Base-by-base conservation (phyloP, 2,113 vertebrate genomes). In the Solea solea region DNA sequence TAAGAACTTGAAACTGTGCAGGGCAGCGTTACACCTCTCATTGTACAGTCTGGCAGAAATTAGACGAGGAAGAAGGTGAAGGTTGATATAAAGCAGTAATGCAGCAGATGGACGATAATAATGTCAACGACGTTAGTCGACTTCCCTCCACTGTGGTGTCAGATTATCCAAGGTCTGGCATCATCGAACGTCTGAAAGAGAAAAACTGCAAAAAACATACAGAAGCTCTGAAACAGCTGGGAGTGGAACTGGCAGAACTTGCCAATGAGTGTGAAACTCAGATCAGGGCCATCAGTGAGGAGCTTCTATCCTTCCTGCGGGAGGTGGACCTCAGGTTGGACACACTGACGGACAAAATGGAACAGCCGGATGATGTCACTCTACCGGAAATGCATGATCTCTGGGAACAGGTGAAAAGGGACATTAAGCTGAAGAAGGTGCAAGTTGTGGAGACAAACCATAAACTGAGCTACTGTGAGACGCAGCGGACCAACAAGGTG, bases 191-290 rank as follows among this genome's bases (percentile, higher is more conserved):
- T 0, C 54, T 94, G 59, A 64, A 15, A 0, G 80, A 92, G 6
- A 74, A 8, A 52, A 94, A 88, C 62, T 89, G 3, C 0, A 27
- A 2, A 64, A 69, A 61, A 10, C 95, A 95, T 0, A 11, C 89
- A 0, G 55, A 21, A 0, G 83, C 90, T 0, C 9, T 97, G 55
- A 49, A 9, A 0, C 56, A 78, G 0, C 82, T 98, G 69, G 64
- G 90, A 11, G 51, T 51, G 2, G 93, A 96, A 16, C 89, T 98
- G 2, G 64, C 70, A 0, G 40, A 69, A 7, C 69, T 96, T 5
- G 91, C 88, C 13, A 64, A 97, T 96, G 90, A 90, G 57, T 92
- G 91, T 83, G 95, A 96, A 48, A 49, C 71, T 16, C 77, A 86
- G 45, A 84, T 95, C 80, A 76, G 83, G 69, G 82, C 92, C 8